Conservation (phyloP, 2,797 vertebrate genomes). For the Toxotes lorentzi region DNA sequence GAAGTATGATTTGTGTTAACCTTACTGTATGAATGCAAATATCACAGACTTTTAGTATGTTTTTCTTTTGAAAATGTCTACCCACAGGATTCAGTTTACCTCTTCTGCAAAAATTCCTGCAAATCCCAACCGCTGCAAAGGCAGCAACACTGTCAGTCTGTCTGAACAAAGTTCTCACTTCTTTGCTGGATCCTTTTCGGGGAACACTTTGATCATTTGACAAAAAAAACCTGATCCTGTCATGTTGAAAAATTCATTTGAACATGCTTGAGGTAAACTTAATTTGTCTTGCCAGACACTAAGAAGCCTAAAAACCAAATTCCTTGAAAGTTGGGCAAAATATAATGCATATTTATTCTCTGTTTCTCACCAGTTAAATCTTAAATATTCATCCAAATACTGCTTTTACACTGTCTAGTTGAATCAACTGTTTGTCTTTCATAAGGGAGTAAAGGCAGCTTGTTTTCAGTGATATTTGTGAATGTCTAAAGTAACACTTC, state of each 20-base stretch:
- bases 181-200: constrained; percentile 40
- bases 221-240: constrained; percentile 47
- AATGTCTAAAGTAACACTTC: constrained; percentile 15
- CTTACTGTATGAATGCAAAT: constrained; percentile 3
- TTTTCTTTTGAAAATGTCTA: constrained; percentile 18
- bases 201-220: constrained; percentile 55
- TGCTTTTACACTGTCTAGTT: constrained; percentile 11
- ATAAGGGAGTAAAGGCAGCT: background rate
- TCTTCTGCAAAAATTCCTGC: background rate
- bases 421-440: constrained; percentile 14
- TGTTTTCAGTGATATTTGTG: constrained; percentile 26
- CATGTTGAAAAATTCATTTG: constrained; percentile 44
- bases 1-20: constrained; percentile 3
- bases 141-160: constrained; percentile 40
- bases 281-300: constrained; percentile 32
- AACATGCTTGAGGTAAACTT: constrained; percentile 35
- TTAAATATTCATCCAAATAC: constrained; percentile 31
- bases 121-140: constrained; percentile 23
- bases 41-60: background rate
- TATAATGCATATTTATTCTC: constrained; percentile 14
- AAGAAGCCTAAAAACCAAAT: constrained; percentile 7
- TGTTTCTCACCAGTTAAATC: constrained; percentile 8
- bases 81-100: constrained; percentile 25
- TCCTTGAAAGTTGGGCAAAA: constrained; percentile 37
- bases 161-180: constrained; percentile 39